Base-by-base conservation (phyloP, 1,140 invertebrate species). In the Pantala flavescens region DNA sequence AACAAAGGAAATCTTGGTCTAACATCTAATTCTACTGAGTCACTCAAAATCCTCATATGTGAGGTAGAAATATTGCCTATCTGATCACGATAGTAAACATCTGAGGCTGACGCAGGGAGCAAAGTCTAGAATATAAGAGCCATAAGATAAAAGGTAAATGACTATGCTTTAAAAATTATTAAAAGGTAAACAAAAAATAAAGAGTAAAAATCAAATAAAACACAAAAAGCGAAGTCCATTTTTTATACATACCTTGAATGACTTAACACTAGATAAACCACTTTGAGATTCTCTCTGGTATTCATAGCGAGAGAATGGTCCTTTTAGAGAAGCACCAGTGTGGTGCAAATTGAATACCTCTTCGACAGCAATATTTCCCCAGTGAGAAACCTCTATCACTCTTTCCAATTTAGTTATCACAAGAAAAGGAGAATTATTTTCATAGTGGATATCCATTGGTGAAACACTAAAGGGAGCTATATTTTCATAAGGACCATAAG, bases 41-140 rank as follows among this genome's bases (percentile, higher is more conserved):
- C 96, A 78, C 93, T 91, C 78, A 91, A 87, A 16, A 93, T 81
- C 78, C 90, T 87, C 82, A 99, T 91, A 81, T 96, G 92, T 0
- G 96, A 98, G 9, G 98, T 99, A 0, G 97, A 99, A 80, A 99
- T 99, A 82, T 99, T 99, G 24, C 98, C 98, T 84, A 99, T 99
- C 78, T 97, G 96, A 84, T 99, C 98, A 28, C 96, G 86, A 80
- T 97, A 98, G 81, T 97, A 97, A 76, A 97, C 93, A 79, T 98
- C 95, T 74, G 89, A 87, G 14, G 95, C 93, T 0, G 95, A 90
- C 19, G 95, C 92, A 14, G 97, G 97, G 23, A 99, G 83, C 74
- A 96, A 83, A 0, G 97, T 98, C 84, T 88, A 77, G 72, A 83
- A 80, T 19, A 71, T 55, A 76, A 73, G 1, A 78, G n/a, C n/a